Percentiles rank a stretch among this genome's conserved stretches.
These are phyloP conservation scores for Coreius guichenoti DNA, from an alignment of 2,797 vertebrate genomes.

Conservation along the genomic window DNA sequence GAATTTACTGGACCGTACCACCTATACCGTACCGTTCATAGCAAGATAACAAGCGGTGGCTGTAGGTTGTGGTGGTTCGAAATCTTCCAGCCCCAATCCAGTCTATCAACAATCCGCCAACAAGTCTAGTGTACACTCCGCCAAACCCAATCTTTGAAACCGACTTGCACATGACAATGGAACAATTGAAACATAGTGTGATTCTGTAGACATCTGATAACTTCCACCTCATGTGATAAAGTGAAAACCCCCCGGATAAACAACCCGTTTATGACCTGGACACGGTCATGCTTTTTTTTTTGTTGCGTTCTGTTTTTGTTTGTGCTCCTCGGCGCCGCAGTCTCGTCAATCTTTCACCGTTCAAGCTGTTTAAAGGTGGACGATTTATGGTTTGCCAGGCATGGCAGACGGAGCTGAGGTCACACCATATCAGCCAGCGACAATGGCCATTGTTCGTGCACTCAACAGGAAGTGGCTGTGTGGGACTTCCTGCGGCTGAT, in stretches of 20 bases:
- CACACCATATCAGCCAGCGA: slow-evolving; percentile 75
- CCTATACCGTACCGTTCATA: background rate
- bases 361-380: slow-evolving; percentile 73
- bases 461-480: slow-evolving; percentile 80
- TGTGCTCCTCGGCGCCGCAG: slow-evolving; percentile 62
- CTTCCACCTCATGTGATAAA: slow-evolving; percentile 27
- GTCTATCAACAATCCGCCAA: slow-evolving; percentile 8
- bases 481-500: slow-evolving; percentile 80
- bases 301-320: slow-evolving; percentile 39
- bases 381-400: slow-evolving; percentile 76
- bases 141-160: background rate
- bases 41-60: background rate
- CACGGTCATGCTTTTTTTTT: slow-evolving; percentile 51
- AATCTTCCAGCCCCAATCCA: slow-evolving; percentile 1
- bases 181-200: slow-evolving; percentile 11
- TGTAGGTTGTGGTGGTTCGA: background rate
- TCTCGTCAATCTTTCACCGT: slow-evolving; percentile 77
- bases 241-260: slow-evolving; percentile 27
- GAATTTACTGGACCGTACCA: background rate
- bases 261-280: slow-evolving; percentile 33
- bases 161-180: slow-evolving; percentile 13
- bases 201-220: slow-evolving; percentile 43
- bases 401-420: slow-evolving; percentile 81
- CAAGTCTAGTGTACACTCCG: background rate
- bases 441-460: slow-evolving; percentile 83